phyloP scores from a whole-genome alignment of 2,797 vertebrate genomes.

The Choloepus didactylus region DNA sequence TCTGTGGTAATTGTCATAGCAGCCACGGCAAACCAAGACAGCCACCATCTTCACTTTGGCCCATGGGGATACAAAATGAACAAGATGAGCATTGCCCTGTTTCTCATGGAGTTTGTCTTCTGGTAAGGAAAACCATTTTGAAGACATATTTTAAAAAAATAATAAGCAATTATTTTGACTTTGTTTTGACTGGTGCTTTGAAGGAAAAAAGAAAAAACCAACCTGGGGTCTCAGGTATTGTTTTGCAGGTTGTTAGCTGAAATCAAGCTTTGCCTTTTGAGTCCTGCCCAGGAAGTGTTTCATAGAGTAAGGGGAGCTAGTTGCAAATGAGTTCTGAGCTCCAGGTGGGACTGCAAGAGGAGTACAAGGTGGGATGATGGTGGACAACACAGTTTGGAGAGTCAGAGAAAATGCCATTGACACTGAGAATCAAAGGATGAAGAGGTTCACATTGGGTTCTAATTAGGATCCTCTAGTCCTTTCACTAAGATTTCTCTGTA shows the following conservation, averaged over 20 bases:
- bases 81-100: accelerated
- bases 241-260: no score
- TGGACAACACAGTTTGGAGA: not conserved
- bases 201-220: not conserved
- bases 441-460: not conserved
- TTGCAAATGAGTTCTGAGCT: not conserved
- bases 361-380: not conserved
- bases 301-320: no score
- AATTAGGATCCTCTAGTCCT: not conserved
- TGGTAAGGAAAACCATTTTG: not conserved
- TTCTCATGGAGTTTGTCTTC: not conserved
- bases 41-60: no score
- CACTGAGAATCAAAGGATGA: accelerated
- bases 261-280: not conserved
- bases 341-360: no score
- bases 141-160: not conserved
- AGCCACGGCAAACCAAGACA: no score
- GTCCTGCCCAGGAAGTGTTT: no score
- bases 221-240: no score
- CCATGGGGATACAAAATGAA: not conserved
- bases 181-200: not conserved
- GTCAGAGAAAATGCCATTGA: not conserved
- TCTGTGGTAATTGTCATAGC: no score
- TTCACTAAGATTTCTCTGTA: not conserved
- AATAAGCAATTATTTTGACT: no score